These are phyloP conservation scores for Pristionchus pacificus DNA, from an alignment of 1,140 invertebrate genomes.

Conservation along the genomic window DNA sequence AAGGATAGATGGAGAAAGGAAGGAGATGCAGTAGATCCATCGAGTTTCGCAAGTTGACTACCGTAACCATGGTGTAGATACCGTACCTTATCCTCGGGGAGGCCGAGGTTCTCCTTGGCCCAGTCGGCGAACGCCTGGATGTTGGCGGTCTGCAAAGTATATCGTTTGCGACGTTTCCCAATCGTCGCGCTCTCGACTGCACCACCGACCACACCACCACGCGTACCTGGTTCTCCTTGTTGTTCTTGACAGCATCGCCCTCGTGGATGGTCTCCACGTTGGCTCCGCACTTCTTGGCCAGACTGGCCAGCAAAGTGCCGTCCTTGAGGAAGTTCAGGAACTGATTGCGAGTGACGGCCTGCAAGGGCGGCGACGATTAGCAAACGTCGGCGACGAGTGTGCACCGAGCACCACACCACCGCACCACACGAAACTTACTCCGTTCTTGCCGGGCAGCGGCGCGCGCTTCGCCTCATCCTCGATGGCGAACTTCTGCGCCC, in stretches of 20 bases:
- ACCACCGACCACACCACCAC: no score
- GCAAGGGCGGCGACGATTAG: no score
- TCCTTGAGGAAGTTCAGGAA: constrained; percentile 43
- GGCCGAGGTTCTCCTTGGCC: constrained; percentile 40
- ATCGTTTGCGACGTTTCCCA: no score
- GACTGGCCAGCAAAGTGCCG: constrained; percentile 38
- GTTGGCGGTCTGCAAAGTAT: constrained; percentile 39
- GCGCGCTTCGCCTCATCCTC: constrained; percentile 35
- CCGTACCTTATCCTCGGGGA: constrained; percentile 26
- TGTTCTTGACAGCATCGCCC: constrained; percentile 41
- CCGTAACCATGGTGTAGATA: no score
- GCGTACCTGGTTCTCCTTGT: constrained; percentile 28
- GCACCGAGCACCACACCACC: no score
- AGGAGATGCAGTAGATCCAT: no score
- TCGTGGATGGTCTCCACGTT: constrained; percentile 20
- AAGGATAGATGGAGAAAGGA: no score
- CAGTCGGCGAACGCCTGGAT: constrained; percentile 44
- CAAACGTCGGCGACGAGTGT: no score
- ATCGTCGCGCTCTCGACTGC: no score
- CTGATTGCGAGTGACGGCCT: constrained; percentile 42
- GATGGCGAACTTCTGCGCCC: constrained; percentile 36
- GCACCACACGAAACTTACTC: no score
- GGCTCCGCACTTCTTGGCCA: constrained; percentile 43
- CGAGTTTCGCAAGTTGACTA: no score
- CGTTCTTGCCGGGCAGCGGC: constrained; percentile 40